Evolutionary conservation across 2,797 vertebrate genomes (phyloP).

Genomic region (Etheostoma nigrum): DNA sequence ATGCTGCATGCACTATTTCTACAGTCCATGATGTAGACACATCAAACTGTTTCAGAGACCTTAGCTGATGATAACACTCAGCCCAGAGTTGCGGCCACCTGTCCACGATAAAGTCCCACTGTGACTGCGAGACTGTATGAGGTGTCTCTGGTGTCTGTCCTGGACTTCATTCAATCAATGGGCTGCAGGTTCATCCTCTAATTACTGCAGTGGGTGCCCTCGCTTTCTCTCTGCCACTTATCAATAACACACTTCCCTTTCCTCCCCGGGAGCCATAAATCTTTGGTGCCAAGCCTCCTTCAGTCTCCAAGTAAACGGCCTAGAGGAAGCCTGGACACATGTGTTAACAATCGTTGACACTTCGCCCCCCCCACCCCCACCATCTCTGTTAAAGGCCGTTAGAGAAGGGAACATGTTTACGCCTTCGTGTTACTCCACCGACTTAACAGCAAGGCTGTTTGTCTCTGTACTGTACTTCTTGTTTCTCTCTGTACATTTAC

Average conservation of each 20-base stretch:
- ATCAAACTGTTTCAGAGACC: constrained; percentile 9
- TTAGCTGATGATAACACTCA: constrained; percentile 9
- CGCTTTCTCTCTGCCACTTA: constrained; percentile 82
- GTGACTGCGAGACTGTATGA: constrained; percentile 57
- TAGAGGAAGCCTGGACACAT: constrained; percentile 81
- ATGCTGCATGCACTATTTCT: too few species aligned
- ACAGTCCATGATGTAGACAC: neutral
- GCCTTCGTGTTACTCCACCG: constrained; percentile 63
- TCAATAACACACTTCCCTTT: constrained; percentile 87
- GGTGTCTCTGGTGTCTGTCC: constrained; percentile 58
- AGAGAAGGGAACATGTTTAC: constrained; percentile 69
- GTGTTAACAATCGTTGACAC: constrained; percentile 82
- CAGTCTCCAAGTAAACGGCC: constrained; percentile 75
- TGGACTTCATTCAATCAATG: constrained; percentile 77
- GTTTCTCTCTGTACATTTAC: constrained; percentile 43
- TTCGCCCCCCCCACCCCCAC: constrained; percentile 36
- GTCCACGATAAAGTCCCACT: constrained; percentile 44
- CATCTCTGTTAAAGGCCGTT: constrained; percentile 51
- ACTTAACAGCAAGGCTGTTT: constrained; percentile 53
- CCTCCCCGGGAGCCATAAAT: constrained; percentile 83
- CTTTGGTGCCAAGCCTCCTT: constrained; percentile 76
- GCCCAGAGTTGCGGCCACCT: constrained; percentile 50
- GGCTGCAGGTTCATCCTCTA: constrained; percentile 83
- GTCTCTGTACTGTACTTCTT: constrained; percentile 33
- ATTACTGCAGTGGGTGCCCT: constrained; percentile 82